Evolutionary conservation across 2,888 invertebrate species (phyloP).

Genomic region (Ferdinandea cuprea): DNA sequence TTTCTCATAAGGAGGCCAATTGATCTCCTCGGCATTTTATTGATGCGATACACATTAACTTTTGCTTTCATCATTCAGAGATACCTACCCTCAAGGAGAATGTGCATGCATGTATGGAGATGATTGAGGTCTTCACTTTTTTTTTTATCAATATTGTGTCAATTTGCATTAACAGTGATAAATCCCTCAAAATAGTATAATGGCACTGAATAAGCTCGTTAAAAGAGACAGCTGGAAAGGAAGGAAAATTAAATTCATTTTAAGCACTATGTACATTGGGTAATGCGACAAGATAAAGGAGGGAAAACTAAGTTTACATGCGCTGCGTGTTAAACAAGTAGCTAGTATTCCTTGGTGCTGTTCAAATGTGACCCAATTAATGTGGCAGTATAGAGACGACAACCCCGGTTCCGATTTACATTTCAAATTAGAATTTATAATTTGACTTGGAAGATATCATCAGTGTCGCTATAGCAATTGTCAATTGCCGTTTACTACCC

Average conservation of each 20-base stretch:
- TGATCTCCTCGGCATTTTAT: constrained; percentile 19
- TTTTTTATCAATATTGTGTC: constrained; percentile 23
- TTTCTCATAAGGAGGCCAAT: neutral
- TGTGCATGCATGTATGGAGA: neutral
- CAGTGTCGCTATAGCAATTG: constrained; percentile 5
- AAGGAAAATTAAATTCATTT: neutral
- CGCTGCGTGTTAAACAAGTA: constrained; percentile 17
- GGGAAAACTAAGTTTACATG: neutral
- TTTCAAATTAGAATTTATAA: constrained; percentile 67
- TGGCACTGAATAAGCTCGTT: constrained; percentile 50
- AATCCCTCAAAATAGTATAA: constrained; percentile 61
- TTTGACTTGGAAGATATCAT: constrained; percentile 47
- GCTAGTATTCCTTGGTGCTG: constrained; percentile 15
- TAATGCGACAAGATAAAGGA: neutral
- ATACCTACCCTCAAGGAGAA: constrained; percentile 5
- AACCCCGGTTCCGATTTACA: constrained; percentile 57
- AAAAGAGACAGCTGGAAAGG: constrained; percentile 10
- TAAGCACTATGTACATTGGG: neutral
- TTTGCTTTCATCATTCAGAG: constrained; percentile 37
- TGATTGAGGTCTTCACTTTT: neutral
- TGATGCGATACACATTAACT: constrained; percentile 37
- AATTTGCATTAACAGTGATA: constrained; percentile 63
- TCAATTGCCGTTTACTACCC: constrained; percentile 5
- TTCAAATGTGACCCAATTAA: constrained; percentile 54
- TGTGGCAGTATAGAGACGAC: constrained; percentile 36